A percentile compares a stretch with the other conserved stretches of the same genome.
Evolutionary conservation across 2,113 vertebrate genomes (phyloP).

Genomic region (Martes martes): DNA sequence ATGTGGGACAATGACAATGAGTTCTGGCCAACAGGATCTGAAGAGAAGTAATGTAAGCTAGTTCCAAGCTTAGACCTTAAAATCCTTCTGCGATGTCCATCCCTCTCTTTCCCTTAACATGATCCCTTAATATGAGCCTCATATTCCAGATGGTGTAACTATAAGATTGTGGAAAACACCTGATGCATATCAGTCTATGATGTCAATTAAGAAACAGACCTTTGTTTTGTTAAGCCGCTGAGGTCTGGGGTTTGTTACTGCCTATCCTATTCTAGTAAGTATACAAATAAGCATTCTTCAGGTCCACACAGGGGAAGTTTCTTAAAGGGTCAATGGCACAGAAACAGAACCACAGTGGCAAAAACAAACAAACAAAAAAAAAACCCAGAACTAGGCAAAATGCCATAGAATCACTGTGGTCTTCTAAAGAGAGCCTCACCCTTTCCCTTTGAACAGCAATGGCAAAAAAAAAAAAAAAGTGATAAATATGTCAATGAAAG

Average conservation of each 20-base stretch:
- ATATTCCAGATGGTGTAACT: not conserved
- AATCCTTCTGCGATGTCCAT: not conserved
- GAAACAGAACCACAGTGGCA: not conserved
- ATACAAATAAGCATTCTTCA: not conserved
- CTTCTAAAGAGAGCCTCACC: not conserved
- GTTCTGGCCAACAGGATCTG: not conserved
- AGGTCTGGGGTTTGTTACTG: not conserved
- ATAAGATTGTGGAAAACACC: not conserved
- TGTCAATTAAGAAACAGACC: not conserved
- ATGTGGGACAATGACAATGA: not conserved
- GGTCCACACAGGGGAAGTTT: constrained; percentile 27
- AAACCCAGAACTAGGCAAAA: not conserved
- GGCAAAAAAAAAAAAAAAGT: not conserved
- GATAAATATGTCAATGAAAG: not conserved
- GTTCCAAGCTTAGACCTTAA: constrained; percentile 18
- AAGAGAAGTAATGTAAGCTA: not conserved
- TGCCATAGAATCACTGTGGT: not conserved
- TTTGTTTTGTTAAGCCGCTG: not conserved
- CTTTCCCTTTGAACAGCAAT: not conserved
- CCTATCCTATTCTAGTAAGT: not conserved
- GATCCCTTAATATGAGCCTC: not conserved
- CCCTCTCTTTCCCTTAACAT: not conserved
- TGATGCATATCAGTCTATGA: not conserved
- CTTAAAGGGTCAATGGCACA: not conserved
- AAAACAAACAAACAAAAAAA: not conserved